Base-by-base conservation (phyloP, 2,888 invertebrate species). In the Drosophila fulvimacula region DNA sequence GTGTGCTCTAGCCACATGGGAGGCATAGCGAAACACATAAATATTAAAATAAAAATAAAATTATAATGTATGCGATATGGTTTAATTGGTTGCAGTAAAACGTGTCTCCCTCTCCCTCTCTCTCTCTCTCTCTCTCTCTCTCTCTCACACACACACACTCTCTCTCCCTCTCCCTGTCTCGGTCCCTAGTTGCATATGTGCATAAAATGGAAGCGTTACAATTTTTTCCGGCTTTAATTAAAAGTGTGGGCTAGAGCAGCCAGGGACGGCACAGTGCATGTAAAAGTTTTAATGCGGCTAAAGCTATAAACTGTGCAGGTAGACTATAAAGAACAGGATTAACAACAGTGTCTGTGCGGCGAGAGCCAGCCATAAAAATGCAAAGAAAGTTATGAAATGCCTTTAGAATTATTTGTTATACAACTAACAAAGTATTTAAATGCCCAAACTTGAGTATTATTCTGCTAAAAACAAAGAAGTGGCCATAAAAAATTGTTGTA, bases 1-100 rank as follows among this genome's bases (percentile, higher is more conserved):
- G 51, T 52, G 38, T 39, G 60, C 42, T 59, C 49, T 56, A 53
- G 51, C 46, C 82, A 51, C 69, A 59, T 46, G 74, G 82, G 80
- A 55, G 56, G 57, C 75, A 69, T 76, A 61, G 79, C 73, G 58
- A 73, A 82, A 68, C 81, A 81, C 76, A 84, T 84, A 86, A 84
- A 84, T 84, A 84, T 84, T 84, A 83, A 84, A 84, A 83, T 79
- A 78, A 81, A 83, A 81, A 83, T 79, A 76, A 81, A 81, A 86
- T 76, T 79, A 76, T 81, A 79, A 81, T 83, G 75, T 73, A 79
- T 83, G 77, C 75, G 81, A 74, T 79, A 71, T 72, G 74, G 76
- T 81, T 84, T 84, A 84, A 84, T 84, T 84, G 84, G 73, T 74
- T 83, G 76, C 80, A 76, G 78, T 76, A 76, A 72, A 76, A 71